These are phyloP conservation scores for Archilochus colubris DNA, from an alignment of 2,113 vertebrate genomes.

Conservation along the genomic window DNA sequence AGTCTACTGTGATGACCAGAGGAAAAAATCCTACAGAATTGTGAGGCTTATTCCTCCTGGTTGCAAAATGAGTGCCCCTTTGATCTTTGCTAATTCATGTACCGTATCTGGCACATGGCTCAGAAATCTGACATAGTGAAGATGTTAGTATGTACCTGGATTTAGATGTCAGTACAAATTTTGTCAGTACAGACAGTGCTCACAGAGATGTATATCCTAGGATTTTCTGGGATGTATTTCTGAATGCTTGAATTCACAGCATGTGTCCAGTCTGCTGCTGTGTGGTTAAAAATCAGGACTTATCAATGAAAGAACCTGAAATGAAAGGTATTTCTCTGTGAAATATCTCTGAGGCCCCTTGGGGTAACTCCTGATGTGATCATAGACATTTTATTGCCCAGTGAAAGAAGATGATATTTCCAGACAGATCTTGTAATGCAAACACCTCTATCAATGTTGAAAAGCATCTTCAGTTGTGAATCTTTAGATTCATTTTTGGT, in stretches of 20 bases:
- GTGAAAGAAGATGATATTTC: background rate
- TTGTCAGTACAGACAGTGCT: background rate
- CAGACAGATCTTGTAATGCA: background rate
- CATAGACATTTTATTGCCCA: no score
- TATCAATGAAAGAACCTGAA: background rate
- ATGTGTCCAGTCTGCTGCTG: background rate
- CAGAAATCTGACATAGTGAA: background rate
- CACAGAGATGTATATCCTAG: background rate
- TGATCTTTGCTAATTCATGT: background rate
- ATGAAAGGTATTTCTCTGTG: no score
- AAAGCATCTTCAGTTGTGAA: background rate
- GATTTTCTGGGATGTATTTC: background rate
- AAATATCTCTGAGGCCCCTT: no score
- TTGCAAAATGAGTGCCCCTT: background rate
- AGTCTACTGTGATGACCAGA: background rate
- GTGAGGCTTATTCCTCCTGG: background rate
- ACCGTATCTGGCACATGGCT: background rate
- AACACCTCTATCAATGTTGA: background rate
- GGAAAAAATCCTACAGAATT: background rate
- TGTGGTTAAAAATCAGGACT: background rate
- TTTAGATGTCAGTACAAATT: background rate
- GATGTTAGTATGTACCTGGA: background rate
- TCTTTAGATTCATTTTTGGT: background rate
- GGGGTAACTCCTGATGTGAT: no score
- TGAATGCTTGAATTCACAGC: slow-evolving; percentile 15